Base-by-base conservation (phyloP, 2,113 vertebrate genomes). In the Passer montanus region DNA sequence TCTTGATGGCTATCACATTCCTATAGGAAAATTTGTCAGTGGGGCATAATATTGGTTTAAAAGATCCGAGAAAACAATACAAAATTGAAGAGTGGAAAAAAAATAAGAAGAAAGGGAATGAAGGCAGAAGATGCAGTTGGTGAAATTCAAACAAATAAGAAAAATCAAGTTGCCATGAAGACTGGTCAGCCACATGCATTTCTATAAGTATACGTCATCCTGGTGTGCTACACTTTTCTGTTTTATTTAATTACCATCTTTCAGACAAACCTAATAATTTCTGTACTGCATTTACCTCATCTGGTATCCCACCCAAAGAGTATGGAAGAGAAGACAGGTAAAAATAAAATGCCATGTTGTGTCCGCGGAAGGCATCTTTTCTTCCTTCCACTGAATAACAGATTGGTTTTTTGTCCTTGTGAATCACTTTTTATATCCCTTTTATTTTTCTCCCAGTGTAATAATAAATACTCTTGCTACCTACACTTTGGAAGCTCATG, bases 11-110 rank as follows among this genome's bases (percentile, higher is more conserved):
- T 89, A 88, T 95, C 90, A 74, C 52, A 47, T 13, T 87, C 56
- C 28, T 94, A 37, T 49, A 84, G 80, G 75, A 95, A 94, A 84
- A 95, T 92, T 59, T 77, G 46, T 41, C 93, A 88, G n/a, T 81
- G 18, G 56, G 60, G n/a, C 77, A 80, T 94, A 87, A 76, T 81
- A 53, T 63, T 77, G 19, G 27, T 62, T 93, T 91, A 69, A 59
- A 92, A 93, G 30, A 44, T 84, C 49, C 19, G 80, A 44, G 30
- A 87, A 91, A 77, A 83, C 43, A 85, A 62, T 46, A 50, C 5
- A 69, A 67, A 70, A 74, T n/a, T 50, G 27, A 93, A 52, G 20
- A 59, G 3, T 6, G 5, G 19, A 67, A 3, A 4, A 5, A 16
- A 72, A 11, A 26, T 9, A 9, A 7, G 1, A 21, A 8, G 2